Conservation (phyloP, 1,140 invertebrate genomes). For the Brachionus sp. region DNA sequence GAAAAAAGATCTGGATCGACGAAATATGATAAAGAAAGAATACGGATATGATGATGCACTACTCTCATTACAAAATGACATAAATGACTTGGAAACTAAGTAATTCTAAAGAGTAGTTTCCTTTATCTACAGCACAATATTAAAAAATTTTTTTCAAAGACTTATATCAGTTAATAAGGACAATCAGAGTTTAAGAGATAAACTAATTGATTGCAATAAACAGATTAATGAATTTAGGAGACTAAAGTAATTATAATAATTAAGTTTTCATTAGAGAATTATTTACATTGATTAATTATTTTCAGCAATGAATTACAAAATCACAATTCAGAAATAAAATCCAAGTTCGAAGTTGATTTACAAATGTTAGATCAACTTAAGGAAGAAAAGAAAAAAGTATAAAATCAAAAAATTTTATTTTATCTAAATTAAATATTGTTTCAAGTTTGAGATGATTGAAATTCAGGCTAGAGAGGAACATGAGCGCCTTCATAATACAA, state of each 20-base stretch:
- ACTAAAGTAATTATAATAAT: neutral
- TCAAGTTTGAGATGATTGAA: constrained; percentile 9
- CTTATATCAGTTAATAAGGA: constrained; percentile 6
- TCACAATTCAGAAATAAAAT: neutral
- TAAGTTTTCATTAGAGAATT: neutral
- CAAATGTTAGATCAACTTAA: neutral
- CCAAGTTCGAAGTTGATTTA: neutral
- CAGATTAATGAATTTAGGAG: neutral
- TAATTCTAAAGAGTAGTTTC: neutral
- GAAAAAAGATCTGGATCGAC: constrained; percentile 35
- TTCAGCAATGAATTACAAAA: neutral
- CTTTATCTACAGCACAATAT: neutral
- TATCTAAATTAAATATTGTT: neutral
- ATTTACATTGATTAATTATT: neutral
- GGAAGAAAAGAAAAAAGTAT: constrained; percentile 28
- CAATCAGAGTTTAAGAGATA: constrained; percentile 13
- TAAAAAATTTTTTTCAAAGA: neutral
- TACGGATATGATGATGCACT: constrained; percentile 43
- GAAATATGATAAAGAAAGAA: constrained; percentile 38
- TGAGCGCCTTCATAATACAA: constrained; percentile 1
- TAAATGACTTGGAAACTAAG: constrained; percentile 45
- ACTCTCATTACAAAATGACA: constrained; percentile 28
- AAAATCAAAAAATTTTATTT: neutral
- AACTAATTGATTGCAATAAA: neutral
- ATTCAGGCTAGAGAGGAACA: constrained; percentile 11